Conservation (phyloP, 2,113 vertebrate genomes). For the Astur gentilis region DNA sequence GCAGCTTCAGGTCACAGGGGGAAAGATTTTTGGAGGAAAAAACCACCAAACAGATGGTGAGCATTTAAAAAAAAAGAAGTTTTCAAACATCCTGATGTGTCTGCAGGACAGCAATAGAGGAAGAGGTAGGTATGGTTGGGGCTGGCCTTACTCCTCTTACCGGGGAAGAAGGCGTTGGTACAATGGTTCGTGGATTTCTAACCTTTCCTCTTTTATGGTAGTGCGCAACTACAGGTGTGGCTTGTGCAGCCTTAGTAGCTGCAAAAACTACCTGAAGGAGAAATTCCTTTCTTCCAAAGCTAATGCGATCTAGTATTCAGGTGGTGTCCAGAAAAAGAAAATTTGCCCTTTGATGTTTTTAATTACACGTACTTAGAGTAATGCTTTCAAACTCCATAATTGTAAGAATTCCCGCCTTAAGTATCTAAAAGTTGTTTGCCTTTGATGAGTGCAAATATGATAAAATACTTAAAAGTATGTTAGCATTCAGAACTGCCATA, state of each 20-base stretch:
- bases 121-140: not conserved
- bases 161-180: not conserved
- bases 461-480: not conserved
- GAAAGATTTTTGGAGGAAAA: not conserved
- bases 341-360: conserved; percentile 23
- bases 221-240: not conserved
- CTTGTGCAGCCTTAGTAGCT: not conserved
- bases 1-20: not conserved
- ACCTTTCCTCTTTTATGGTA: not conserved
- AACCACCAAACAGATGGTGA: not conserved
- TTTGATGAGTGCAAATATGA: conserved; percentile 12
- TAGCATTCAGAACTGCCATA: not conserved
- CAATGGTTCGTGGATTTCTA: not conserved
- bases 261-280: conserved; percentile 36
- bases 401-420: not conserved
- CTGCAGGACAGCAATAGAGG: not conserved
- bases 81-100: not conserved
- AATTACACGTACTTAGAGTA: not conserved
- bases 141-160: not conserved
- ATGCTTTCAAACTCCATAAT: not conserved
- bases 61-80: not conserved
- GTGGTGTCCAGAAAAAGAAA: not conserved
- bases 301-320: not conserved
- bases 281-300: conserved; percentile 29
- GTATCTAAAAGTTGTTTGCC: not conserved